phyloP scores from a whole-genome alignment of 2,888 invertebrate species.

The Helleia helle region DNA sequence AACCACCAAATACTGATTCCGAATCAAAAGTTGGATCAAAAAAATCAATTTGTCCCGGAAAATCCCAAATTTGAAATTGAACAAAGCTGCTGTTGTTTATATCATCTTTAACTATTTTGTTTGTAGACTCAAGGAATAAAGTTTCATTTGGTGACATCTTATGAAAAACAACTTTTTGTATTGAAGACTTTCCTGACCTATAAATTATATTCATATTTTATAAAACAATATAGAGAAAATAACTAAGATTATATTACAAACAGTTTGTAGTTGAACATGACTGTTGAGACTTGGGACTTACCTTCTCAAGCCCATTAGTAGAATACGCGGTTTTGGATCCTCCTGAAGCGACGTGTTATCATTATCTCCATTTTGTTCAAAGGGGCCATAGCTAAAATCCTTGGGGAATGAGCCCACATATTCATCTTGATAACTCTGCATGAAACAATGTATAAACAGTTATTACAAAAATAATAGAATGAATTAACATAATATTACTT shows the following conservation, averaged over 20 bases:
- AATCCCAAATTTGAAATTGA: constrained; percentile 99
- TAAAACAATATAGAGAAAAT: too few species aligned
- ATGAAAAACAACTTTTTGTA: constrained; percentile 99
- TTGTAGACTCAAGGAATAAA: constrained; percentile 97
- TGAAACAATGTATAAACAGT: constrained; percentile 8
- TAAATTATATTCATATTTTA: constrained; percentile 31
- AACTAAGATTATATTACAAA: too few species aligned
- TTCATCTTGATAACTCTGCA: constrained; percentile 73
- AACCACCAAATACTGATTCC: constrained; percentile 96
- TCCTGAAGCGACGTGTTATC: constrained; percentile 74
- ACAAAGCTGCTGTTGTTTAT: constrained; percentile 97
- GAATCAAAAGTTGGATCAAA: constrained; percentile 97
- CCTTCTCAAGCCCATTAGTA: constrained; percentile 95
- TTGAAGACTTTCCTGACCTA: constrained; percentile 99
- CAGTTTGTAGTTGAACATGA: too few species aligned
- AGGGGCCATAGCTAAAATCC: constrained; percentile 93
- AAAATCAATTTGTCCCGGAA: constrained; percentile 99
- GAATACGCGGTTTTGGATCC: constrained; percentile 92
- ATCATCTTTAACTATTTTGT: constrained; percentile 98
- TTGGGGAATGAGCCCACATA: constrained; percentile 86
- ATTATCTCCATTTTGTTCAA: constrained; percentile 85
- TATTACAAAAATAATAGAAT: neutral
- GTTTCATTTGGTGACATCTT: constrained; percentile 99
- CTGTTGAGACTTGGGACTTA: too few species aligned
- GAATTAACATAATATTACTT: neutral